Evolutionary conservation across 2,797 vertebrate genomes (phyloP), one percentile per base, ranked within the genome.

Genomic region (Mormyrus hasselquistii): DNA sequence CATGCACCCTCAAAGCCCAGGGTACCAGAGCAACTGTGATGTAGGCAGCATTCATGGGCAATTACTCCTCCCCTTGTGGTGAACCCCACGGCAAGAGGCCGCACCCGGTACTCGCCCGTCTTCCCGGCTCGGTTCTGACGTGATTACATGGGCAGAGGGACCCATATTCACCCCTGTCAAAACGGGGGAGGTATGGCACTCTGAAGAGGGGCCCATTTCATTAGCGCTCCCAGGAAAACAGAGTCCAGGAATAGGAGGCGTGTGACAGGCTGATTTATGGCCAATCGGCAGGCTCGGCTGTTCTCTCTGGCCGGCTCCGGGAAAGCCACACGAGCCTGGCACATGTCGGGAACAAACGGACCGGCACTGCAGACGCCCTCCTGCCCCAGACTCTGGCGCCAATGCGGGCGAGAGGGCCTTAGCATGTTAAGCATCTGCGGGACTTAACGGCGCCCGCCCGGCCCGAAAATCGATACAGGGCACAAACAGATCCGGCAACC

Each of bases 201-300:
- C 52, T 53, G 50, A 86, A 53, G 84, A 55, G 50, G 50, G 38
- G 84, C 50, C 84, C 25, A 41, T 90, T 91, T 89, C 86, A 50
- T 57, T 59, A 86, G 90, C 53, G 83, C 19, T 65, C 3, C 73
- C 69, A 86, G 91, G 49, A 91, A 90, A 92, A 88, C 69, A 62
- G 14, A 90, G 57, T 90, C 84, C 69, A 89, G 91, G 52, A 91
- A 90, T 92, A 87, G 50, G 0, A 82, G 88, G 12, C 25, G 34
- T 2, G 90, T 89, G 90, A 89, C 8, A 19, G 38, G 3, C 82
- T 88, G 92, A 94, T 92, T 94, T 92, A 92, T 90, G 89, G 90
- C 82, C n/a, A 34, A 29, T 49, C 79, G 8, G 4, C 2, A n/a
- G n/a, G 50, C 52, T 57, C 50, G 2, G 50, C 59, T 65, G 29